Evolutionary conservation across 35 echinoderm and acorn worm species (phyloP).

Genomic region (Apostichopus japonicus): DNA sequence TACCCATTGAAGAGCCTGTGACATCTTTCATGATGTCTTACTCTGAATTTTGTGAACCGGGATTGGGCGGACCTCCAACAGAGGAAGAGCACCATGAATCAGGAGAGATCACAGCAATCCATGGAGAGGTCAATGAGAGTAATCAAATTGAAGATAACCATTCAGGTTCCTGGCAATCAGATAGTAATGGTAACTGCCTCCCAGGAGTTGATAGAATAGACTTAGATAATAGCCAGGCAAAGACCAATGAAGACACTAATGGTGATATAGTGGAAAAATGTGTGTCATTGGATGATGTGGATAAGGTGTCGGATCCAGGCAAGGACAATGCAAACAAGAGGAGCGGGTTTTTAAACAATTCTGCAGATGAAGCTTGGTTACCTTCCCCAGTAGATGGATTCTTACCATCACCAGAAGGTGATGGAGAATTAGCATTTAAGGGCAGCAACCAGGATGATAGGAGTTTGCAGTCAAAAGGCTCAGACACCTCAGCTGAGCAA

Average conservation of each 20-base stretch:
- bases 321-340: background rate
- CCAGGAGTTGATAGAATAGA: background rate
- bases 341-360: background rate
- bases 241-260: background rate
- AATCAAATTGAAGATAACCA: background rate
- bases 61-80: constrained; percentile 13
- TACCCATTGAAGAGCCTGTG: constrained; percentile 24
- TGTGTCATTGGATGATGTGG: background rate
- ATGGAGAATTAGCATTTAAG: background rate
- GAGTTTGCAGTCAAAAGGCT: too few species aligned
- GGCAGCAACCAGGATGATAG: background rate
- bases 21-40: constrained; percentile 39
- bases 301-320: background rate
- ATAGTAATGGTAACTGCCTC: background rate
- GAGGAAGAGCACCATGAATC: background rate
- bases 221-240: background rate
- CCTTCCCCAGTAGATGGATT: background rate
- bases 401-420: background rate
- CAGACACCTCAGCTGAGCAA: too few species aligned
- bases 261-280: background rate
- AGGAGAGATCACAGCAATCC: background rate
- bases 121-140: background rate
- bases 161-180: background rate
- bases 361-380: background rate
- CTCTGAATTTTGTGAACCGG: constrained; percentile 39